Conservation (phyloP, 2,888 invertebrate genomes). For the Bedellia somnulentella region DNA sequence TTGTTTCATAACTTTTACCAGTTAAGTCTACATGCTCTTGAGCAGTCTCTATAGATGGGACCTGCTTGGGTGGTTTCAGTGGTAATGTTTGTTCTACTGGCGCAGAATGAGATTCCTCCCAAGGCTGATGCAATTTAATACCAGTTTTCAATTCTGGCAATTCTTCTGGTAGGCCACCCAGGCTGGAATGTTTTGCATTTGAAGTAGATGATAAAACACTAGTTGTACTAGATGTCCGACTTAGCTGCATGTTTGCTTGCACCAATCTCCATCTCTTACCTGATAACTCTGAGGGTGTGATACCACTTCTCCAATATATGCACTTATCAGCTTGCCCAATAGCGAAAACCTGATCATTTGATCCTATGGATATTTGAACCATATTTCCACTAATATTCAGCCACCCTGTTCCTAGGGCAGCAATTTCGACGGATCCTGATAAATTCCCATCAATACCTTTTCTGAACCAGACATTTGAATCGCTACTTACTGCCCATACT, state of each 20-base stretch:
- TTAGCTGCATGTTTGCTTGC: slow-evolving; percentile 79
- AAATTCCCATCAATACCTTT: slow-evolving; percentile 71
- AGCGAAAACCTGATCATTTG: slow-evolving; percentile 88
- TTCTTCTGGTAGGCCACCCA: slow-evolving; percentile 49
- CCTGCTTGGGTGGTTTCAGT: slow-evolving; percentile 37
- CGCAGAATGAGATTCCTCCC: slow-evolving; percentile 75
- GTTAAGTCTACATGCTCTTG: slow-evolving; percentile 55
- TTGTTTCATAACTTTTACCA: slow-evolving; percentile 70
- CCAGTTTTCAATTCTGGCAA: slow-evolving; percentile 45
- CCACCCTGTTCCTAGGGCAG: slow-evolving; percentile 84
- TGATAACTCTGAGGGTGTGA: slow-evolving; percentile 73
- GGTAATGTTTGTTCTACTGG: slow-evolving; percentile 71
- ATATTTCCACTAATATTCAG: slow-evolving; percentile 88
- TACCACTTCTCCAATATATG: slow-evolving; percentile 78
- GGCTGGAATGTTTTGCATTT: slow-evolving; percentile 70
- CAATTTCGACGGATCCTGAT: slow-evolving; percentile 72
- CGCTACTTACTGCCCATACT: slow-evolving; percentile 79
- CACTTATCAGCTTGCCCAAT: slow-evolving; percentile 81
- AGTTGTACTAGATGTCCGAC: slow-evolving; percentile 79
- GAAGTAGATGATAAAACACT: slow-evolving; percentile 68
- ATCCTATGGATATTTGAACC: slow-evolving; percentile 79
- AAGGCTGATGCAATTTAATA: slow-evolving; percentile 61
- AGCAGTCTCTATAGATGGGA: slow-evolving; percentile 20
- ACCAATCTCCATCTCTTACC: slow-evolving; percentile 86
- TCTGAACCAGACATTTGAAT: slow-evolving; percentile 86